A percentile compares a stretch with the other conserved stretches of the same genome.
Conservation (phyloP, 2,888 invertebrate species). For the Meandrusa payeni region DNA sequence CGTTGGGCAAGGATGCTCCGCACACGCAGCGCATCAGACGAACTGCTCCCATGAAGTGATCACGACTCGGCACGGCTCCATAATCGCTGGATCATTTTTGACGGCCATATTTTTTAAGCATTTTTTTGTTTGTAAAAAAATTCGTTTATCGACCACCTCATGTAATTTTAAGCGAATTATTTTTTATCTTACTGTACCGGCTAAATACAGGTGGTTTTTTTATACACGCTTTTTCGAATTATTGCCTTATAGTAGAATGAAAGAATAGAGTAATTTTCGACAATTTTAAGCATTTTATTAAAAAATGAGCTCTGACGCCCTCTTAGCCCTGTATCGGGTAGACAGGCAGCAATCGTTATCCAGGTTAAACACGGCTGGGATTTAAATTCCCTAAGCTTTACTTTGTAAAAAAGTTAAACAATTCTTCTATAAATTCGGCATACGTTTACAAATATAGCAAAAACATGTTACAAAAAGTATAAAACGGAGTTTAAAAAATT, state of each 20-base stretch:
- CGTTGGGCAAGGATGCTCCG: constrained; percentile 43
- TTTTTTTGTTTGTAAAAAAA: constrained; percentile 38
- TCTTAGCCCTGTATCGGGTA: no score
- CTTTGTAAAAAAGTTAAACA: no score
- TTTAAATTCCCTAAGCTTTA: no score
- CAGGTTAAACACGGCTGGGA: no score
- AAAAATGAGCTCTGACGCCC: no score
- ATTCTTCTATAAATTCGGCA: no score
- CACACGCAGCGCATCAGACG: constrained; percentile 57
- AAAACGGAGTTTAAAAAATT: no score
- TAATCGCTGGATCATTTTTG: constrained; percentile 28
- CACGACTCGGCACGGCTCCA: constrained; percentile 12
- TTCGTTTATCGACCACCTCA: constrained; percentile 38
- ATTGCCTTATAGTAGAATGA: constrained; percentile 43
- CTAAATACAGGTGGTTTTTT: constrained; percentile 35
- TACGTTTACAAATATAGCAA: no score
- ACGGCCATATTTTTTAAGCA: constrained; percentile 40
- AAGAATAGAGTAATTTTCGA: constrained; percentile 53
- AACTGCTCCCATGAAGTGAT: constrained; percentile 62
- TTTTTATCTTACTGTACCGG: constrained; percentile 43
- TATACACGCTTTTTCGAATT: constrained; percentile 42
- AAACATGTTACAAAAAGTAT: no score
- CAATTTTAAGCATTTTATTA: constrained; percentile 35
- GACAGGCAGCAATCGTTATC: no score
- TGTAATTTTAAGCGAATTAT: constrained; percentile 65